Base-by-base conservation (phyloP, 2,888 invertebrate species). In the Caradrina kadenii region DNA sequence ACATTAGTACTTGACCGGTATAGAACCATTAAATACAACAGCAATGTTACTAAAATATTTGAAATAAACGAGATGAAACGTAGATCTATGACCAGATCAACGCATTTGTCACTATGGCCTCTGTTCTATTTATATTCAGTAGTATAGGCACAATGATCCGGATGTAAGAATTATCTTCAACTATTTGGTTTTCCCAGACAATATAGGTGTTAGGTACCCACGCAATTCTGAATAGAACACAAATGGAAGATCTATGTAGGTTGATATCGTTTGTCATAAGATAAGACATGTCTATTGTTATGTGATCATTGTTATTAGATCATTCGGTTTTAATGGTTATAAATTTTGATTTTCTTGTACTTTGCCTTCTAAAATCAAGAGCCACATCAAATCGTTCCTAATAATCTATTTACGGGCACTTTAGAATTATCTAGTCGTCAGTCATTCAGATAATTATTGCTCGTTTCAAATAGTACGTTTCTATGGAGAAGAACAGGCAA, bases 211-310 rank as follows among this genome's bases (percentile, higher is more conserved):
- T 35, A 59, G 49, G 31, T 53, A 63, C 79, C 79, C 81, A 81
- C 81, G 69, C 73, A 31, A 17, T 63, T n/a, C 49, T 55, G 52
- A 58, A 61, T 49, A 52, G 64, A 35, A 66, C 68, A 61, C 22
- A 73, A 80, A 74, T 79, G 75, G 79, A 63, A 66, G 59, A 80
- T 52, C 55, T 69, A 69, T 69, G 72, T 80, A 66, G 70, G 82
- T 55, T 78, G 74, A 66, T 62, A 62, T 74, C 63, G 58, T 81
- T 78, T 81, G 82, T 79, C 80, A 75, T 62, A 53, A 31, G 64
- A 58, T 45, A 52, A 52, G 58, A 61, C 54, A 52, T 55, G 49
- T 39, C 67, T 65, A 60, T 73, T 67, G 54, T 60, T 69, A 79
- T 48, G 48, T 26, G 73, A 49, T 65, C 45, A 17, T 62, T 72